phyloP scores from a whole-genome alignment of 2,797 vertebrate species.

The Hylomyscus alleni region DNA sequence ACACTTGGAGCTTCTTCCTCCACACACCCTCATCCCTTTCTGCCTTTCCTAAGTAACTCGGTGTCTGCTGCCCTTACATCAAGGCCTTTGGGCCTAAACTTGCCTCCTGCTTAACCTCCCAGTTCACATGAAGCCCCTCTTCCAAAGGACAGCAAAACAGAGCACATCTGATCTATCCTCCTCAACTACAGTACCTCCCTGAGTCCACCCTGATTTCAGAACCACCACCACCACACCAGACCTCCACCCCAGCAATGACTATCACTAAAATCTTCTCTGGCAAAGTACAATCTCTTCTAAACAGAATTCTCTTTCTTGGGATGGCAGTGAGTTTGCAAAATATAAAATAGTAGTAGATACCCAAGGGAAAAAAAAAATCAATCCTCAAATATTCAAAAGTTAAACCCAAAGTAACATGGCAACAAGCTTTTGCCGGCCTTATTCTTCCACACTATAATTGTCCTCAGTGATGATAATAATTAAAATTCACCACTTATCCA shows the following conservation, averaged over 20 bases:
- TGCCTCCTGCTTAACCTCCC: not conserved
- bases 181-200: rapidly evolving
- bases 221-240: too few relatives aligned
- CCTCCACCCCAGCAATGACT: not conserved
- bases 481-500: conserved; percentile 3
- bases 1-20: not conserved
- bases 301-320: not conserved
- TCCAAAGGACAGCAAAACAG: not conserved
- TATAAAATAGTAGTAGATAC: not conserved
- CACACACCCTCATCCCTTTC: too few relatives aligned
- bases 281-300: not conserved
- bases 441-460: conserved; percentile 9
- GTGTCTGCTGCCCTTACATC: not conserved
- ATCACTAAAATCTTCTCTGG: not conserved
- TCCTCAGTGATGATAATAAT: conserved; percentile 22
- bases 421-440: not conserved
- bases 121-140: not conserved
- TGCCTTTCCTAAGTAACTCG: not conserved
- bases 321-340: not conserved
- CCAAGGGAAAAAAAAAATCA: conserved; percentile 20
- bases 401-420: conserved; percentile 30
- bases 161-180: not conserved
- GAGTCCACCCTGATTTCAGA: not conserved
- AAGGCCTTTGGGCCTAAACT: not conserved
- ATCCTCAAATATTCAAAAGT: conserved; percentile 21